Evolutionary conservation across 2,888 invertebrate species (phyloP).

Genomic region (Morpho deidamia): DNA sequence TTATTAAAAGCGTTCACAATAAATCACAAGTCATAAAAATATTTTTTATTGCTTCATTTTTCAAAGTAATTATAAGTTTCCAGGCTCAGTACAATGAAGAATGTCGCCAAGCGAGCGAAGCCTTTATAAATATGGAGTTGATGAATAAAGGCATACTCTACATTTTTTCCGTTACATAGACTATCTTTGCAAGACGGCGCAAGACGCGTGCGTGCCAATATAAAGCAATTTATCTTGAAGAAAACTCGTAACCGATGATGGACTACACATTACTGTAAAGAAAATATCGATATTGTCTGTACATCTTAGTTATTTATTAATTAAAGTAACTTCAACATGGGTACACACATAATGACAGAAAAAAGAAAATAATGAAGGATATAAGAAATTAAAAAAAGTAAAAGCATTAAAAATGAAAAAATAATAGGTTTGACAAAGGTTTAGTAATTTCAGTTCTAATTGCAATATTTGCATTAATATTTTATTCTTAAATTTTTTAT

Average conservation of each 20-base stretch:
- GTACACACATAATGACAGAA: too few relatives aligned
- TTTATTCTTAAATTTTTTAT: too few relatives aligned
- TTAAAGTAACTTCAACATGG: too few relatives aligned
- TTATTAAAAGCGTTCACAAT: conserved; percentile 5
- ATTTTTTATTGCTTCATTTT: conserved; percentile 22
- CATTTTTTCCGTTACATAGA: conserved; percentile 45
- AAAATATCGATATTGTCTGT: too few relatives aligned
- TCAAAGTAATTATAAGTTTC: conserved; percentile 26
- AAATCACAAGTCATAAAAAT: conserved; percentile 18
- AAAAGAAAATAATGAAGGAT: too few relatives aligned
- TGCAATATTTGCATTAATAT: too few relatives aligned
- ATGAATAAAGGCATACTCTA: conserved; percentile 55
- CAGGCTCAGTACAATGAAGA: conserved; percentile 47
- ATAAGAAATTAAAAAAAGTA: too few relatives aligned
- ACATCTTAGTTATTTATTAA: too few relatives aligned
- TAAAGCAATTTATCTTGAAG: conserved; percentile 13
- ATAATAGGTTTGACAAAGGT: too few relatives aligned
- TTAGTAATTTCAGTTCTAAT: too few relatives aligned
- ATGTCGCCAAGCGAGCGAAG: conserved; percentile 53
- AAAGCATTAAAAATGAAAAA: too few relatives aligned
- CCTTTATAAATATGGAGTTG: conserved; percentile 70
- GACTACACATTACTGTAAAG: not conserved
- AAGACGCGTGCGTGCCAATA: conserved; percentile 10
- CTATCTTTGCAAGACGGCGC: conserved; percentile 17
- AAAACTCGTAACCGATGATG: not conserved